Evolutionary conservation across 2,797 vertebrate species (phyloP).

Genomic region (Cossypha caffra): DNA sequence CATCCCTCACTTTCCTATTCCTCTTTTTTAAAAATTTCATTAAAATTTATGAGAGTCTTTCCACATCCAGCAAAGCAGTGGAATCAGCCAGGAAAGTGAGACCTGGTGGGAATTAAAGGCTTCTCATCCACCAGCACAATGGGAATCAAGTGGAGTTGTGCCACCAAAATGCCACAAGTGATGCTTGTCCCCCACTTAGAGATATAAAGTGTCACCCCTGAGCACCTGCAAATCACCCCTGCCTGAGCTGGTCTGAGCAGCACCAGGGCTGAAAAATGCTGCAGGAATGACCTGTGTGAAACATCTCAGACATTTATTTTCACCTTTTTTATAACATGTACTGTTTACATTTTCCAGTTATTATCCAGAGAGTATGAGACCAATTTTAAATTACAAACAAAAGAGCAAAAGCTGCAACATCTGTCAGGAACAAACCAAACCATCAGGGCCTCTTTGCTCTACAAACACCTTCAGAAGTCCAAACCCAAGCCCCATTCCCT

Average conservation of each 20-base stretch:
- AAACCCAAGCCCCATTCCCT: neutral
- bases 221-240: neutral
- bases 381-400: neutral
- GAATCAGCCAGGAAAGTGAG: neutral
- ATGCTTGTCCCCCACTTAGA: neutral
- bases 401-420: neutral
- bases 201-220: neutral
- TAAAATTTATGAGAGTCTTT: slow-evolving; percentile 9
- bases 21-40: neutral
- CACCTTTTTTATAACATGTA: neutral
- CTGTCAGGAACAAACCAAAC: neutral
- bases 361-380: neutral
- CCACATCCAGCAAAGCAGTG: neutral
- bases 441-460: neutral
- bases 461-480: neutral
- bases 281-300: neutral
- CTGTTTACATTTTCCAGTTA: neutral
- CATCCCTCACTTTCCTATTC: neutral
- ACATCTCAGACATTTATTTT: neutral
- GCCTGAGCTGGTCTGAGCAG: neutral
- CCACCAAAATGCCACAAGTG: neutral
- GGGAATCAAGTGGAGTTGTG: neutral
- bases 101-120: neutral
- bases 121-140: neutral
- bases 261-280: neutral